These are phyloP conservation scores for Tetramorium parvispinum DNA, from an alignment of 1,140 invertebrate species.

Conservation along the genomic window DNA sequence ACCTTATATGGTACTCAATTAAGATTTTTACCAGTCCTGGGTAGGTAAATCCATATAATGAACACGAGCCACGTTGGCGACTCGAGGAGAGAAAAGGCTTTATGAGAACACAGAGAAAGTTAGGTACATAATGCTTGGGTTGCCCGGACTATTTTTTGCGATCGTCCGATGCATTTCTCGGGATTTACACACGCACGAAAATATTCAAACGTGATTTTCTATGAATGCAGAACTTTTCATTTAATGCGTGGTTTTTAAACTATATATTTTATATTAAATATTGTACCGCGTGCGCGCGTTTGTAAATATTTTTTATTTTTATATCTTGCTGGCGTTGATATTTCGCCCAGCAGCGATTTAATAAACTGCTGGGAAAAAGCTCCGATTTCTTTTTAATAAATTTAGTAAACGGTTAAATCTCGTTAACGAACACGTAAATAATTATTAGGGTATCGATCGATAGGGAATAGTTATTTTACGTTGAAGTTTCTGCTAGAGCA, in stretches of 20 bases:
- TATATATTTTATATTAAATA: neutral
- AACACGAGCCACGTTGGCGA: conserved; percentile 32
- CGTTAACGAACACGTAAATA: neutral
- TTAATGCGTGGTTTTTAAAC: neutral
- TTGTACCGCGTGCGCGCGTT: neutral
- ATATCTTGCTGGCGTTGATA: neutral
- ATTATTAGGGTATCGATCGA: neutral
- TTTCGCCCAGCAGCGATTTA: neutral
- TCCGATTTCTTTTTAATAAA: neutral
- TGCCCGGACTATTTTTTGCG: neutral
- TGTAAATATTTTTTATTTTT: neutral
- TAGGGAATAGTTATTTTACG: neutral
- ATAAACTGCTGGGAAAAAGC: neutral
- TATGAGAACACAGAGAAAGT: conserved; percentile 37
- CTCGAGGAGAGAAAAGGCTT: conserved; percentile 2
- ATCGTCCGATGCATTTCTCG: neutral
- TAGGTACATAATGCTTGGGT: neutral
- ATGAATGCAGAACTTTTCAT: neutral
- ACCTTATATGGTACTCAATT: conserved; percentile 72
- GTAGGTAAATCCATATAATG: conserved; percentile 70
- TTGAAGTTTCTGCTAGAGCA: neutral
- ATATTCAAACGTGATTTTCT: neutral
- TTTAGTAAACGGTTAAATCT: neutral
- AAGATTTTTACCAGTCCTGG: conserved; percentile 67
- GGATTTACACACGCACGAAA: neutral